Base-by-base conservation (phyloP, 2,113 vertebrate genomes). In the Echinops telfairi region DNA sequence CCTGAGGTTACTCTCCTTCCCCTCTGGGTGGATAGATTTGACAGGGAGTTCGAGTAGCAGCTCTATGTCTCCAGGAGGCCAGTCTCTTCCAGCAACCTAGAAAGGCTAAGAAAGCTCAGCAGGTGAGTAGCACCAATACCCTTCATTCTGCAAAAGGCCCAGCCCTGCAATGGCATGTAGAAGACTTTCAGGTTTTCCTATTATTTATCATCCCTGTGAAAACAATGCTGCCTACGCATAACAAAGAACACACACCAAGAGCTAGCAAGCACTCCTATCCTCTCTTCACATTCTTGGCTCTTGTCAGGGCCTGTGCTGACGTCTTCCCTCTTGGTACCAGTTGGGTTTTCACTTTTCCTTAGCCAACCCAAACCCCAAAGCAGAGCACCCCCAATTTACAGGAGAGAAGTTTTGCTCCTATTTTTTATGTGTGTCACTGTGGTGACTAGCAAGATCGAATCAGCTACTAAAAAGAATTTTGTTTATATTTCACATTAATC, bases 151-250 rank as follows among this genome's bases (percentile, higher is more conserved):
- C n/a, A 78, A 90, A 40, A 33, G 23, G 20, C 29, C 23, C 68
- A 27, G 16, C 25, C 60, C 84, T 36, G 17, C 3, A 79, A 83
- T 85, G 64, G 25, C 38, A 79, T 47, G 31, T 86, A 83, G 83
- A 76, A 88, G 53, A 70, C 4, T 91, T 60, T 27, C 38, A 75
- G 12, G 15, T 94, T 80, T 89, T 86, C 4, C 25, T 88, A 62
- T 83, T 86, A 85, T 85, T 90, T 88, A 80, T 75, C 68, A 79
- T 53, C 53, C 27, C 75, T 53, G 33, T 75, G 62, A 92, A 93
- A 77, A 23, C 25, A 36, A 23, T 33, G 90, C 66, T 62, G 88
- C 62, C 43, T 57, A 2, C 9, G n/a, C 71, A 9, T 66, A 47
- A 73, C 36, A 75, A 62, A 93, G 4, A 22, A 62, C 36, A 9